These are phyloP conservation scores for Pontoporia blainvillei DNA, from an alignment of 2,113 vertebrate genomes.

Conservation along the genomic window DNA sequence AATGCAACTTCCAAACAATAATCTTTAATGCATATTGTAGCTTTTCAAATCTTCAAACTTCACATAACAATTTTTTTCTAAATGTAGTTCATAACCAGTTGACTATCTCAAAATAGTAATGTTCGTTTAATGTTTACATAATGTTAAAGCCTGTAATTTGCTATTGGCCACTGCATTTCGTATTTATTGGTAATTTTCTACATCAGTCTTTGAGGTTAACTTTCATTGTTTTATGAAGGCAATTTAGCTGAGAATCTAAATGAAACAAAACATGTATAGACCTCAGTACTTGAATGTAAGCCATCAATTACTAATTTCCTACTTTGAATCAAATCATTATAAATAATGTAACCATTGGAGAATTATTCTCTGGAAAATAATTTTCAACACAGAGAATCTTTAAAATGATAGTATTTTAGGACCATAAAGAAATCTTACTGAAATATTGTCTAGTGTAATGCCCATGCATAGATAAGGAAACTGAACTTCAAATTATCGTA, in stretches of 20 bases:
- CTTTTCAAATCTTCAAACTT: background rate
- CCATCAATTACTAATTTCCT: background rate
- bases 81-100: background rate
- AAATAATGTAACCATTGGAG: background rate
- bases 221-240: background rate
- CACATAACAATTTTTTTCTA: background rate
- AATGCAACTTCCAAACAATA: background rate
- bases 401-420: background rate
- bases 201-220: background rate
- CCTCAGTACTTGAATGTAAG: background rate
- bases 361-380: background rate
- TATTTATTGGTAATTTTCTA: background rate
- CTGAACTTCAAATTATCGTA: background rate
- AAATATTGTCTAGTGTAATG: background rate
- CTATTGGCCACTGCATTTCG: background rate
- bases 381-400: background rate
- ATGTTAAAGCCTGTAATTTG: background rate
- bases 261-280: background rate
- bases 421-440: background rate
- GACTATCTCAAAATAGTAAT: background rate
- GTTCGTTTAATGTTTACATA: background rate
- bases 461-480: background rate
- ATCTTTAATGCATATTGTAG: background rate
- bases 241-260: background rate
- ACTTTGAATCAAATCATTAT: conserved; percentile 3